Evolutionary conservation across 2,888 invertebrate genomes (phyloP), one percentile per base, ranked within the genome.

Genomic region (Geotrupes spiniger): DNA sequence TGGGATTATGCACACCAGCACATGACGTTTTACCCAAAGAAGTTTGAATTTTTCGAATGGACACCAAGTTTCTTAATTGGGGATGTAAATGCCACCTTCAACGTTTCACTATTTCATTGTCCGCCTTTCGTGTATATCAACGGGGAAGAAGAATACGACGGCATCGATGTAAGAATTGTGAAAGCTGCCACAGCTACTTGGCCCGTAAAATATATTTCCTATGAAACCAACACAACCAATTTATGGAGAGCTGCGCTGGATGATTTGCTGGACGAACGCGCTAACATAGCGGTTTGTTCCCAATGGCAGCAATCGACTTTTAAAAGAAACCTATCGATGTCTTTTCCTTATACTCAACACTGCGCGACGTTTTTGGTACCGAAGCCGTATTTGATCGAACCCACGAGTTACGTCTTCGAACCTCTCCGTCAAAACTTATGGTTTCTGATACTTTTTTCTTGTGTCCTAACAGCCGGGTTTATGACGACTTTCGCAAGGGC

Each of bases 311-410:
- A 15, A 9, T 33, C 27, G 6, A n/a, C 36, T 6, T 27, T 29
- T n/a, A 12, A 4, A 1, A 26, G 17, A n/a, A 29, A 14, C 10
- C 26, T 51, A 16, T 15, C 29, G 6, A 42, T 46, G 27, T 46
- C 52, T 1, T 36, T 46, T 29, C 57, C 55, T 0, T 56, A 56
- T 26, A 49, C 54, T 17, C 51, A 57, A 42, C 40, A 41, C 9
- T 59, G 59, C 16, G 27, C 36, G 15, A 59, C 59, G 9, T 59
- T 57, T 42, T 42, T 59, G 9, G 57, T 57, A 33, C 57, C 59
- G 8, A 53, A 54, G 33, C 53, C 57, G 12, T 37, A 43, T 33
- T 26, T 46, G 9, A 36, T 47, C 8, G 40, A 46, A 42, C 31
- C 17, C n/a, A 25, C 33, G 21, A 31, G 31, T n/a, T 51, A 42